Base-by-base conservation (phyloP, 2,113 vertebrate genomes). In the Motacilla alba region DNA sequence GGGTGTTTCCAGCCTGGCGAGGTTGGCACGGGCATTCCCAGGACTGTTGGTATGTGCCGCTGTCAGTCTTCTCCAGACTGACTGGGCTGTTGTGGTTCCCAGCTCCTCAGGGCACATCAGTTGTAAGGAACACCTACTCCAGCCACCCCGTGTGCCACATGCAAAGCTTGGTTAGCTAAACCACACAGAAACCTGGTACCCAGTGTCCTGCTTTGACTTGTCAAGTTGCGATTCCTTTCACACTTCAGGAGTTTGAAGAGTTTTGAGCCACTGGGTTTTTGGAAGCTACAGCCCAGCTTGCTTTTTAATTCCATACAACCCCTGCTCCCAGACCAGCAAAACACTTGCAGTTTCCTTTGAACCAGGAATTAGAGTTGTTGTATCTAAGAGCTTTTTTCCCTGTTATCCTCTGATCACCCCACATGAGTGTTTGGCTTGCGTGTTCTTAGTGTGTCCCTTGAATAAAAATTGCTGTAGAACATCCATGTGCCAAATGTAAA, bases 1-100 rank as follows among this genome's bases (percentile, higher is more conserved):
- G 56, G 21, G 44, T 70, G 46, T 77, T 70, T 1, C 2, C 64
- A 53, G 46, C 31, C 20, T 62, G 50, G 22, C 0, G 1, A 37
- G 17, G 56, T 41, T 58, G 50, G 52, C 46, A 28, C 26, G 74
- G 84, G 15, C 13, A 5, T 66, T 84, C 58, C 55, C 3, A 11
- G 47, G 56, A 33, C 28, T 46, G 39, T 28, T 82, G 43, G 16
- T 15, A 8, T 9, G 44, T 43, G 39, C 56, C 70, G 39, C 69
- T 87, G 31, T 52, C 59, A 60, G 26, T 77, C n/a, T 53, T 43
- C 72, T 72, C 55, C 64, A 79, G 80, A n/a, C 18, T 47, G 7
- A 4, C 7, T 8, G 14, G 17, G 46, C 62, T 82, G 17, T 27
- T 69, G 35, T 50, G 20, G 7, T 60, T 83, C 53, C 9, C 41